Conservation (phyloP, 2,888 invertebrate genomes). For the Pherbina coryleti region DNA sequence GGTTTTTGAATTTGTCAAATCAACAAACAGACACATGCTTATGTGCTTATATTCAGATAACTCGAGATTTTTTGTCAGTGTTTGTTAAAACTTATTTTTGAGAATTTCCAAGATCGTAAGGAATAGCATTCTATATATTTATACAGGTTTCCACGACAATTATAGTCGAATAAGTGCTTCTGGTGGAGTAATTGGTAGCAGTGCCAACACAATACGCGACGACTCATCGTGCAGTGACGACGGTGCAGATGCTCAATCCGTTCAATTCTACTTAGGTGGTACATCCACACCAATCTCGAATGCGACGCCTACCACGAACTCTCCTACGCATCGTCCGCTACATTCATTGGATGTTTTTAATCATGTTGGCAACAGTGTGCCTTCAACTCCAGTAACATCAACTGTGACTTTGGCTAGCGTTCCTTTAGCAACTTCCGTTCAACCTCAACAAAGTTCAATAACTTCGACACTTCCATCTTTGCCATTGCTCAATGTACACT, state of each 20-base stretch:
- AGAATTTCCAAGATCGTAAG: constrained; percentile 55
- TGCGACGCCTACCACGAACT: constrained; percentile 36
- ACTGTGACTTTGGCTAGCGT: too few species aligned
- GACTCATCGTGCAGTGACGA: constrained; percentile 67
- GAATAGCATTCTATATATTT: constrained; percentile 62
- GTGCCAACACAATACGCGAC: constrained; percentile 57
- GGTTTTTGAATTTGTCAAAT: background rate
- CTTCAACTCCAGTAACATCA: constrained; percentile 19
- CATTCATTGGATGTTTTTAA: constrained; percentile 46
- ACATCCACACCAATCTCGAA: constrained; percentile 49
- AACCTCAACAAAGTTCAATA: constrained; percentile 35
- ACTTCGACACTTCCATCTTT: background rate
- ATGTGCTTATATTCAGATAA: background rate
- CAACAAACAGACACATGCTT: background rate
- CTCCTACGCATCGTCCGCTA: constrained; percentile 36
- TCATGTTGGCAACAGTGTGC: constrained; percentile 45
- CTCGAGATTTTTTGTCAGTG: background rate
- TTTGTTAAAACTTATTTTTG: background rate
- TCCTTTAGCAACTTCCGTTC: background rate
- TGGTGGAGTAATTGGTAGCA: constrained; percentile 52
- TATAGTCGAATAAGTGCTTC: constrained; percentile 57
- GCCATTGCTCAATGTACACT: constrained; percentile 45
- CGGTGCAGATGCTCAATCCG: constrained; percentile 60
- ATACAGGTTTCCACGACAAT: constrained; percentile 62
- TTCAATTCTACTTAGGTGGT: constrained; percentile 59